Evolutionary conservation across 2,797 vertebrate genomes (phyloP).

Genomic region (Chelidonichthys spinosus): DNA sequence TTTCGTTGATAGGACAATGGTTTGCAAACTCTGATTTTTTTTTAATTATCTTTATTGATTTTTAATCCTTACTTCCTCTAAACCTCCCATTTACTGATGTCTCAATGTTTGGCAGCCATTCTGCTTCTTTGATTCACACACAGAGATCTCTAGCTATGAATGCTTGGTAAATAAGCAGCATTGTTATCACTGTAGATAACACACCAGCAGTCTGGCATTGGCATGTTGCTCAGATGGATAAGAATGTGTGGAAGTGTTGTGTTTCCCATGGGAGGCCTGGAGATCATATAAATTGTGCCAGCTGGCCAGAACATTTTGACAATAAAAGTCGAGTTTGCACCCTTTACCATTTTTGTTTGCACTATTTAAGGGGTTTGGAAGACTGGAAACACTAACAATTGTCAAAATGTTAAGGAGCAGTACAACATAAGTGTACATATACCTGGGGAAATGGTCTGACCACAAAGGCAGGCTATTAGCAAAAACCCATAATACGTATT

Average conservation of each 20-base stretch:
- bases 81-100: not conserved
- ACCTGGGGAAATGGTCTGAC: not conserved
- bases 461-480: not conserved
- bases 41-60: not conserved
- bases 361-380: not conserved
- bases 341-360: not conserved
- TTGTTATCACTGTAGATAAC: slow-evolving; percentile 21
- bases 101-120: not conserved
- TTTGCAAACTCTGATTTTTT: not conserved
- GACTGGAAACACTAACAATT: not conserved
- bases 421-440: not conserved
- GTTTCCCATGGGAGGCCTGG: not conserved
- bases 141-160: not conserved
- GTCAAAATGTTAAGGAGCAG: not conserved
- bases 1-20: not conserved
- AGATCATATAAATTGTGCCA: not conserved
- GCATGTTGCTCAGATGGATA: not conserved
- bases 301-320: not conserved
- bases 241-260: not conserved
- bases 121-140: not conserved
- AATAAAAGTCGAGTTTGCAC: not conserved
- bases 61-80: not conserved
- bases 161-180: slow-evolving; percentile 15
- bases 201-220: not conserved
- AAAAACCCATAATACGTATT: no score